phyloP scores from a whole-genome alignment of 92 coral and sea anemone species.

The Porites evermanni region DNA sequence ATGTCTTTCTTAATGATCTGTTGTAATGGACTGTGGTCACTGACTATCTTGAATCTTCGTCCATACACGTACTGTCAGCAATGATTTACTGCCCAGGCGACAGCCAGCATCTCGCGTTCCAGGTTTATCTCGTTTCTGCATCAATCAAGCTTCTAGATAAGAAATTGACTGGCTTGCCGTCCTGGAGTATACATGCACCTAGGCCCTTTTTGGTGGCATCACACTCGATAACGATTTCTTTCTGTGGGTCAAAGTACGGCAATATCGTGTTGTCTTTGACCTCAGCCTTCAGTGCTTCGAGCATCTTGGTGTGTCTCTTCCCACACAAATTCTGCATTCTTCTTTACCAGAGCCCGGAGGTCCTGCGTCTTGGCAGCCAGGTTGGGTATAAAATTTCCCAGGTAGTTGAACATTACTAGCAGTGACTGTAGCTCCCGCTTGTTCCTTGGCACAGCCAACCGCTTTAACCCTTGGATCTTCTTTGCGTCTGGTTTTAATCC shows the following conservation, averaged over 20 bases:
- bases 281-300: constrained; percentile 79
- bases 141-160: constrained; percentile 71
- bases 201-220: constrained; percentile 74
- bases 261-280: constrained; percentile 66
- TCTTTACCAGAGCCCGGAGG: constrained; percentile 72
- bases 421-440: constrained; percentile 75
- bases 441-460: constrained; percentile 74
- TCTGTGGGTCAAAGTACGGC: constrained; percentile 69
- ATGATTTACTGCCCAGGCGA: constrained; percentile 79
- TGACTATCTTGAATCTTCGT: constrained; percentile 73
- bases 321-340: constrained; percentile 70
- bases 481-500: constrained; percentile 71
- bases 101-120: constrained; percentile 74
- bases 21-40: constrained; percentile 70
- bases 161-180: constrained; percentile 72
- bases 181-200: constrained; percentile 69
- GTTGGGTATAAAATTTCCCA: constrained; percentile 68
- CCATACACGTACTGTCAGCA: constrained; percentile 75
- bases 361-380: constrained; percentile 74
- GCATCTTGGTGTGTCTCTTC: constrained; percentile 76
- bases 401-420: constrained; percentile 67
- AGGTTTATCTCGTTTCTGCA: constrained; percentile 70
- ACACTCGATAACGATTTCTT: constrained; percentile 68
- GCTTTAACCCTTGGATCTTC: constrained; percentile 72
- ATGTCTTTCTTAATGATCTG: constrained; percentile 73